Evolutionary conservation across 2,888 invertebrate genomes (phyloP), one percentile per base, ranked within the genome.

Genomic region (Coenonympha glycerion): DNA sequence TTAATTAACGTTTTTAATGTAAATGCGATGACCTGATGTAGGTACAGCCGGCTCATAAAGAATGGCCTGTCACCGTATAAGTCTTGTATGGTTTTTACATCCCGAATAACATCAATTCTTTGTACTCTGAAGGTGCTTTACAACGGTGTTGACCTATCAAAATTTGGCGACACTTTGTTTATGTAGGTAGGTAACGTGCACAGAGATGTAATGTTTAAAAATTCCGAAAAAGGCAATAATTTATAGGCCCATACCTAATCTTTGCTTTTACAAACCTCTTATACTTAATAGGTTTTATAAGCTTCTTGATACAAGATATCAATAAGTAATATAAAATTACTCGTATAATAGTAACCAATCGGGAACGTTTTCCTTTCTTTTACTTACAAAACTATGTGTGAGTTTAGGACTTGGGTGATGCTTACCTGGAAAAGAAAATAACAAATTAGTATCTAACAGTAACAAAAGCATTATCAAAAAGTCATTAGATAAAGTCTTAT

Each of bases 31-130:
- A 73, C 76, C 68, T 68, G 59, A 31, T 63, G 71, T n/a, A n/a
- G n/a, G n/a, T n/a, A 64, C 67, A 64, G 73, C 66, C 76, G 64
- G 62, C 51, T 63, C 74, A 76, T 83, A 84, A 83, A 82, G 67
- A 70, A 79, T 79, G 68, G 57, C 73, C 73, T 71, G 78, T 79
- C 76, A 69, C 81, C 80, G 64, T 85, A 83, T 81, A 85, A 78
- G 76, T 75, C 77, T 69, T 70, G 78, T 79, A 81, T 68, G 81
- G 81, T 82, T 84, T 83, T 81, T 71, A 73, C 79, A 72, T 66
- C 70, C 76, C 67, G 71, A 81, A 81, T 78, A 76, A 80, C 73
- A 74, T 73, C 71, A 72, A 75, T 75, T 71, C 70, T 67, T 68
- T 18, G n/a, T 3, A n/a, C 11, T 3, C 6, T 3, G 11, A n/a